Conservation (phyloP, 2,113 vertebrate species). For the Misgurnus anguillicaudatus region DNA sequence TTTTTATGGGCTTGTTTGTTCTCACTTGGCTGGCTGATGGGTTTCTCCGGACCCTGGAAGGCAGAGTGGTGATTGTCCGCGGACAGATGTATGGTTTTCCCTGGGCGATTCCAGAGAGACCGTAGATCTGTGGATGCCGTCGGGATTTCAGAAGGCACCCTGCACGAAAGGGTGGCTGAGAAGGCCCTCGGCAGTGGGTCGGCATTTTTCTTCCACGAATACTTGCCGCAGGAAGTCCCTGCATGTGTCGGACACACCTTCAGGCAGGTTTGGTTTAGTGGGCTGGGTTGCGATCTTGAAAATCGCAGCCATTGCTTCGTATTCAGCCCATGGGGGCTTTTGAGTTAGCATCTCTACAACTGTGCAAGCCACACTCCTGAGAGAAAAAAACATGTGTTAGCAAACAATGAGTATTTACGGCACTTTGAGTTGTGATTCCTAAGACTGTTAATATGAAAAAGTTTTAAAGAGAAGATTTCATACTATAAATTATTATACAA, state of each 20-base stretch:
- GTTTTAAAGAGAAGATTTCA: no score
- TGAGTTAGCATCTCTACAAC: conserved; percentile 93
- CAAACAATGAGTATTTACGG: background rate
- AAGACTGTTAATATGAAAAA: no score
- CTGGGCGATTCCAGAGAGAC: conserved; percentile 44
- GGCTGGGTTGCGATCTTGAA: conserved; percentile 93
- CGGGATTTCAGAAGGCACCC: conserved; percentile 77
- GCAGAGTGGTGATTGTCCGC: conserved; percentile 64
- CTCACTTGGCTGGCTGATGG: conserved; percentile 51
- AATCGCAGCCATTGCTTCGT: conserved; percentile 90
- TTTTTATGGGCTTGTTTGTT: conserved; percentile 41
- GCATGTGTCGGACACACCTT: conserved; percentile 79
- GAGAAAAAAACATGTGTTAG: conserved; percentile 16
- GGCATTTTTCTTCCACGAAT: conserved; percentile 88
- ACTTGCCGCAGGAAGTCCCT: conserved; percentile 87
- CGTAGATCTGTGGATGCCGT: conserved; percentile 32
- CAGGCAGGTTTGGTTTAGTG: conserved; percentile 84
- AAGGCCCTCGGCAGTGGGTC: conserved; percentile 84
- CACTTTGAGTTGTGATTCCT: no score
- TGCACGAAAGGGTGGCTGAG: conserved; percentile 84
- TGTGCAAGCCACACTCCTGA: conserved; percentile 89
- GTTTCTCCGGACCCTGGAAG: conserved; percentile 55
- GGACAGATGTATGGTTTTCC: conserved; percentile 29
- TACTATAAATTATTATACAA: no score
- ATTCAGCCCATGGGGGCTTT: conserved; percentile 91